Evolutionary conservation across 2,888 invertebrate genomes (phyloP), one percentile per base, ranked within the genome.

Genomic region (Platerodrilus igneus): DNA sequence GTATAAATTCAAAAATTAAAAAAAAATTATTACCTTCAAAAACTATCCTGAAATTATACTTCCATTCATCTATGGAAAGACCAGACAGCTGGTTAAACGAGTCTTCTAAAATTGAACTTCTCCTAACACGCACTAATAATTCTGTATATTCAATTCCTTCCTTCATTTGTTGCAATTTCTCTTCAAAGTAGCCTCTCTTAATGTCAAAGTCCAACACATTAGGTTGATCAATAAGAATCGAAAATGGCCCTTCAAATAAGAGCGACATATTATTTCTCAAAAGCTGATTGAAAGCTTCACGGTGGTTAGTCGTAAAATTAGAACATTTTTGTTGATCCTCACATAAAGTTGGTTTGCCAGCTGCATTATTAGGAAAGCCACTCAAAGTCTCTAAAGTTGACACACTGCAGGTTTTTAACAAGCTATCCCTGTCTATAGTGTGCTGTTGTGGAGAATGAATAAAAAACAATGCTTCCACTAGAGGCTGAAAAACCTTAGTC

Each of bases 391-490:
- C 10, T 16, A 39, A 42, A 6, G 22, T 15, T n/a, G 29, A 22
- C 18, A 11, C 10, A 9, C 29, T 35, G 10, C 30, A 25, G 2
- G 19, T 17, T 18, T 17, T 36, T 13, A 23, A 31, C 18, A 14
- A 27, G 18, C 22, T 30, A 23, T 42, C 42, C 22, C 25, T 22
- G 5, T 40, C 42, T 4, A 53, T 50, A 14, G 55, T 64, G 61
- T 64, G 75, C 71, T 47, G 75, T 67, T 52, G 66, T 3, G 82
- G 81, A 10, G 88, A 86, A 62, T 91, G 89, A 2, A 90, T 87
- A 35, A 91, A 70, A 73, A 92, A 92, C 71, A 92, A 92, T 7
- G 90, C 88, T 68, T 92, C 91, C 2, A 92, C 90, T 3, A 89
- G 85, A 15, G 90, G 87, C 68, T 81, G 58, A 7, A 61, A 57